These are phyloP conservation scores for Tenodera sinensis DNA, from an alignment of 2,888 invertebrate genomes.

Conservation along the genomic window DNA sequence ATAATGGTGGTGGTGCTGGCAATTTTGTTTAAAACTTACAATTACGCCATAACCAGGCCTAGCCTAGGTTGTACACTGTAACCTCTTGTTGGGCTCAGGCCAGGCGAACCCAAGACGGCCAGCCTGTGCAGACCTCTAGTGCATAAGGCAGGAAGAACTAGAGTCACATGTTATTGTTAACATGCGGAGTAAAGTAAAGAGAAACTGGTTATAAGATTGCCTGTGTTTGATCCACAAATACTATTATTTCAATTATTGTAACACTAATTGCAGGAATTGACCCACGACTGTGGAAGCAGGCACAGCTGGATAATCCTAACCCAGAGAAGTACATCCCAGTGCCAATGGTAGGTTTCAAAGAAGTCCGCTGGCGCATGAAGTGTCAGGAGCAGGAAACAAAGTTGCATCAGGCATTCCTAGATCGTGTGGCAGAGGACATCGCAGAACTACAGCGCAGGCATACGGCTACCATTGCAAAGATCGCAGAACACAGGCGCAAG, in stretches of 20 bases:
- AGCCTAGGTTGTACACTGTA: too few species aligned
- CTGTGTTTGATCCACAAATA: too few species aligned
- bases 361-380: constrained; percentile 67
- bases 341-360: constrained; percentile 84
- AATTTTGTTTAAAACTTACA: too few species aligned
- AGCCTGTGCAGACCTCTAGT: too few species aligned
- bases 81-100: too few species aligned
- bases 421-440: constrained; percentile 74
- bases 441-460: constrained; percentile 75
- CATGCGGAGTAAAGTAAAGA: too few species aligned
- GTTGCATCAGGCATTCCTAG: constrained; percentile 75
- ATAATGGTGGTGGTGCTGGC: too few species aligned
- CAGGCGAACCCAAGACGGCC: too few species aligned
- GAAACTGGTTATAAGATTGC: too few species aligned
- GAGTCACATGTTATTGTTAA: too few species aligned
- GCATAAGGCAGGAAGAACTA: too few species aligned
- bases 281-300: constrained; percentile 91
- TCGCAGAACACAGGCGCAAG: constrained; percentile 77
- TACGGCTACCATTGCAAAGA: constrained; percentile 72
- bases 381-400: constrained; percentile 81
- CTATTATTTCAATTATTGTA: background rate
- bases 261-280: constrained; percentile 72
- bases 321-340: constrained; percentile 86
- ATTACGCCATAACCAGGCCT: too few species aligned
- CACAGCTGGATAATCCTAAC: constrained; percentile 93